Conservation (phyloP, 2,113 vertebrate genomes). For the Phalacrocorax brasilianus region DNA sequence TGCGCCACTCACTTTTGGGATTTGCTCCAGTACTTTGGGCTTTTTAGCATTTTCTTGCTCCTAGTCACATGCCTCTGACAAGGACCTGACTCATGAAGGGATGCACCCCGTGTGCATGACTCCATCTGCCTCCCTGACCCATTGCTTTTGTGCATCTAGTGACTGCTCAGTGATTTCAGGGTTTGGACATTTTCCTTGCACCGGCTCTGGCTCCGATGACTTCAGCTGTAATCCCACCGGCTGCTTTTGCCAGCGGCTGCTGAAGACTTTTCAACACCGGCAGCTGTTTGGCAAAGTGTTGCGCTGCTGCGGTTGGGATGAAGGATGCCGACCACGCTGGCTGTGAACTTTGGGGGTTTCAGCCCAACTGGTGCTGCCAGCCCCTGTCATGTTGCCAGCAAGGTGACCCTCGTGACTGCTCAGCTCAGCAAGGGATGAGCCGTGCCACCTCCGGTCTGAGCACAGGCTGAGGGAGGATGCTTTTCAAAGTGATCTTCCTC, state of each 20-base stretch:
- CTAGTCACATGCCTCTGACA: conserved; percentile 4
- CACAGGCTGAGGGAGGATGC: neutral
- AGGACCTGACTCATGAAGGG: conserved; percentile 31
- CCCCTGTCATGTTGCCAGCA: neutral
- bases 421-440: neutral
- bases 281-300: neutral
- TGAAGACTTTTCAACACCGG: neutral
- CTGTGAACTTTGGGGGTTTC: neutral
- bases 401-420: neutral
- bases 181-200: neutral
- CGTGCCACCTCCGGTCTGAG: neutral
- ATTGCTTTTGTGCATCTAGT: neutral
- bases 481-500: neutral
- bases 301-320: neutral
- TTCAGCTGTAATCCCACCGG: neutral
- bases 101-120: neutral
- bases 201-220: neutral
- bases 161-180: neutral
- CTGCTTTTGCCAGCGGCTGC: neutral
- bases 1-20: neutral
- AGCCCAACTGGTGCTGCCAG: neutral
- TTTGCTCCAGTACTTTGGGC: neutral
- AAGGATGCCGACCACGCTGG: neutral
- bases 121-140: conserved; percentile 18
- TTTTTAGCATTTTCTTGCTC: neutral